Evolutionary conservation across 2,888 invertebrate genomes (phyloP).

Genomic region (Trachelus iudaicus): DNA sequence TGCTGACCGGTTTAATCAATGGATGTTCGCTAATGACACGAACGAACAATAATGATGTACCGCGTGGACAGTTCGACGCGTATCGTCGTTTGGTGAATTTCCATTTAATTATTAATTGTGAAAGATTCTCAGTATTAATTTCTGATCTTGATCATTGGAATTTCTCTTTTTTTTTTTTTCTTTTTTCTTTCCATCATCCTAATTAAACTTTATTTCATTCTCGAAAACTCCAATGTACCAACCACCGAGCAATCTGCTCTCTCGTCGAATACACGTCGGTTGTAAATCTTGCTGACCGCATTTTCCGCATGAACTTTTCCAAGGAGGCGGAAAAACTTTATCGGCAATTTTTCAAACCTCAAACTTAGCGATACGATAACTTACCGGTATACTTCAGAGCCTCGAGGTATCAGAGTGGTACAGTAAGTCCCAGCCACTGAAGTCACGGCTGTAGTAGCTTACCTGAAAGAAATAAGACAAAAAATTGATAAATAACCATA

Average conservation of each 20-base stretch:
- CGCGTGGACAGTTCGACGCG: neutral
- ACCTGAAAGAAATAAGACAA: slow-evolving; percentile 43
- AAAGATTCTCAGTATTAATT: neutral
- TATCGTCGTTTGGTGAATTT: neutral
- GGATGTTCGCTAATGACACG: slow-evolving; percentile 44
- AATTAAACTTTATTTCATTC: neutral
- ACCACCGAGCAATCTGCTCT: neutral
- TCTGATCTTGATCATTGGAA: neutral
- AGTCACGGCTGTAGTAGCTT: slow-evolving; percentile 25
- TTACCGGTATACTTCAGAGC: slow-evolving; percentile 14
- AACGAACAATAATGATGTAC: slow-evolving; percentile 21
- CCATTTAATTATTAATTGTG: neutral
- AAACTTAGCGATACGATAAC: slow-evolving; percentile 19
- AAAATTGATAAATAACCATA: neutral
- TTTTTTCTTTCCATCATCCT: neutral
- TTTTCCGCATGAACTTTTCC: neutral
- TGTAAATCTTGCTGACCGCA: neutral
- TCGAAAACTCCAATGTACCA: neutral
- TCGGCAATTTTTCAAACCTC: neutral
- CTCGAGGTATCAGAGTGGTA: slow-evolving; percentile 2
- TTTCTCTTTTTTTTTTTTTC: too few species aligned
- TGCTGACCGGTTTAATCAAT: slow-evolving; percentile 47
- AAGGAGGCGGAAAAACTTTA: neutral
- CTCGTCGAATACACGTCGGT: neutral
- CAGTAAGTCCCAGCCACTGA: neutral